phyloP scores from a whole-genome alignment of 2,888 invertebrate genomes.

The Sturmia bella region DNA sequence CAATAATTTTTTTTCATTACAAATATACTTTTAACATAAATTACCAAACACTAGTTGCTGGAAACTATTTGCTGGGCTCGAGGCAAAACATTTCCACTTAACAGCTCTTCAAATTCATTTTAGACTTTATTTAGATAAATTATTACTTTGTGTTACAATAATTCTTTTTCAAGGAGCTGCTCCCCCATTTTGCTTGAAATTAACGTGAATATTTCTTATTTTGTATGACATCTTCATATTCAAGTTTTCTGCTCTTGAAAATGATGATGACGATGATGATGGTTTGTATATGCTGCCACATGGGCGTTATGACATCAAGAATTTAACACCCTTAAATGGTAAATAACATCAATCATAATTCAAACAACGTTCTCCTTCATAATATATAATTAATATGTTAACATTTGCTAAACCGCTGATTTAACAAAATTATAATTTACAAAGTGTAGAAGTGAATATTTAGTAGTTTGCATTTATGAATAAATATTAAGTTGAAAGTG shows the following conservation, averaged over 20 bases:
- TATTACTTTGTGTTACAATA: slow-evolving; percentile 7
- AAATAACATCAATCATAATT: slow-evolving; percentile 56
- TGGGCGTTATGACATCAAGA: slow-evolving; percentile 39
- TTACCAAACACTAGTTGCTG: slow-evolving; percentile 20
- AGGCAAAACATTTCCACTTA: slow-evolving; percentile 16
- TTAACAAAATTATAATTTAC: slow-evolving; percentile 51
- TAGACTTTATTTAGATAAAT: slow-evolving; percentile 41
- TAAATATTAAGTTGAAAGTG: slow-evolving; percentile 12
- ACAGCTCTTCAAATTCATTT: slow-evolving; percentile 26
- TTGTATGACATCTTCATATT: slow-evolving; percentile 43
- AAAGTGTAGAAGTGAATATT: slow-evolving; percentile 25
- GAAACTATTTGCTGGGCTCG: background rate
- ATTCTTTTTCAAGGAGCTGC: background rate
- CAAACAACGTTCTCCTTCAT: slow-evolving; percentile 11
- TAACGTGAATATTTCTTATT: slow-evolving; percentile 18
- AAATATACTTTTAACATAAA: background rate
- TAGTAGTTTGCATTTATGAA: background rate
- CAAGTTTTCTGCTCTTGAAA: background rate
- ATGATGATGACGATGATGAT: background rate
- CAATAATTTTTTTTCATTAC: slow-evolving; percentile 17
- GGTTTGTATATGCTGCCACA: background rate
- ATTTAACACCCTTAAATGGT: slow-evolving; percentile 43
- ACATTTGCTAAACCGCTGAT: slow-evolving; percentile 61
- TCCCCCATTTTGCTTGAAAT: slow-evolving; percentile 46
- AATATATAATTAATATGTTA: slow-evolving; percentile 59